Evolutionary conservation across 2,113 vertebrate species (phyloP).

Genomic region (Pangasianodon gigas): DNA sequence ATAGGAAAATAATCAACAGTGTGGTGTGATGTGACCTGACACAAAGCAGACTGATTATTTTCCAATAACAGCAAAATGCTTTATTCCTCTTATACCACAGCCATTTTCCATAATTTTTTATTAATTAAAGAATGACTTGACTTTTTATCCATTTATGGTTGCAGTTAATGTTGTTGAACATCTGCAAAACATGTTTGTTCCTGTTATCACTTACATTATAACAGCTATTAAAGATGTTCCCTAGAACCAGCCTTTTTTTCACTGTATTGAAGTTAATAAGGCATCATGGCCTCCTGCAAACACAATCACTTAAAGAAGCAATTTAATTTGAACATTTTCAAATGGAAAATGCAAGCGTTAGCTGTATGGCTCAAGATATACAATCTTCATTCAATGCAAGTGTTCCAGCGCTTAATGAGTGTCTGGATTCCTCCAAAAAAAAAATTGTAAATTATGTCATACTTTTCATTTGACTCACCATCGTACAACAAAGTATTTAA

Average conservation of each 20-base stretch:
- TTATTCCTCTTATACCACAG: not conserved
- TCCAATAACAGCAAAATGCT: not conserved
- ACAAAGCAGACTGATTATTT: not conserved
- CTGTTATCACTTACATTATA: not conserved
- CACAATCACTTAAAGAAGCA: not conserved
- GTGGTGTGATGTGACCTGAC: not conserved
- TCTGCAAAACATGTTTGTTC: not conserved
- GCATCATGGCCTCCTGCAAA: not conserved
- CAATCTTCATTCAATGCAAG: not conserved
- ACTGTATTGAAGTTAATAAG: not conserved
- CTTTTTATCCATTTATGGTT: not conserved
- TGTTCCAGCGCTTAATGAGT: not conserved
- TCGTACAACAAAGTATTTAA: not conserved
- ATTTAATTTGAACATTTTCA: not conserved
- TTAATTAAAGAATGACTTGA: not conserved
- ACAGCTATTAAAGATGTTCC: not conserved
- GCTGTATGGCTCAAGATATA: not conserved
- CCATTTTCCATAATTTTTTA: not conserved
- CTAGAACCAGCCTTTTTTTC: not conserved
- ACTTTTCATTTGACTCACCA: not conserved
- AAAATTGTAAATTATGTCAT: not conserved
- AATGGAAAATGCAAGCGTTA: not conserved
- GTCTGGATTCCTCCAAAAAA: not conserved
- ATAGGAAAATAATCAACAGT: not conserved
- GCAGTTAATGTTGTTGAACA: not conserved